Conservation (phyloP, 2,888 invertebrate genomes). For the Drosophila putrida region DNA sequence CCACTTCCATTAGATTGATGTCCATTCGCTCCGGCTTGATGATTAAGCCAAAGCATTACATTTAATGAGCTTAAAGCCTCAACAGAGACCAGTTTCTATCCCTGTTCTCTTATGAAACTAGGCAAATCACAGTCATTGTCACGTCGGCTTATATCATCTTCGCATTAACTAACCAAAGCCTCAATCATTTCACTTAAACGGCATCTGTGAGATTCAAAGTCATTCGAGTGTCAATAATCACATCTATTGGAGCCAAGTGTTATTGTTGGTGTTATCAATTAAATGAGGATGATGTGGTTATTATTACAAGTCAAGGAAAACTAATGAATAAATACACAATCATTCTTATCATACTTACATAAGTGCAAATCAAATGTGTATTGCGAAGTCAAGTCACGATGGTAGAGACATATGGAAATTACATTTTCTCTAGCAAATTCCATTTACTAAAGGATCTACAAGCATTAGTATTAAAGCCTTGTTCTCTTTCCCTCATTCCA, state of each 20-base stretch:
- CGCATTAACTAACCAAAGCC: slow-evolving; percentile 44
- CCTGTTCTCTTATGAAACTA: neutral
- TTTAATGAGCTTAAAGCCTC: slow-evolving; percentile 56
- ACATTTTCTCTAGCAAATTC: neutral
- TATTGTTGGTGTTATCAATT: slow-evolving; percentile 10
- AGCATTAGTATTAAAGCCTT: neutral
- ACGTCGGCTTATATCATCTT: slow-evolving; percentile 33
- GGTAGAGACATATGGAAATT: neutral
- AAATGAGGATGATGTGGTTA: slow-evolving; percentile 9
- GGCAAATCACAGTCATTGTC: slow-evolving; percentile 39
- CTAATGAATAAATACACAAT: neutral
- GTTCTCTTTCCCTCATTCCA: neutral
- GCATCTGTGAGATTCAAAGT: slow-evolving; percentile 3
- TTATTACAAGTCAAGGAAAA: neutral
- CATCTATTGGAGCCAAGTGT: neutral
- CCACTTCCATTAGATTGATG: slow-evolving; percentile 39
- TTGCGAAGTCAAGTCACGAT: neutral
- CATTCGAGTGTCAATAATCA: slow-evolving; percentile 21
- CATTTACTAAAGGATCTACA: neutral
- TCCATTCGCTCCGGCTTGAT: slow-evolving; percentile 19
- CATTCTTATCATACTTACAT: no score
- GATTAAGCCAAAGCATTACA: slow-evolving; percentile 35
- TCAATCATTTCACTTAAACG: slow-evolving; percentile 52
- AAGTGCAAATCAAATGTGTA: neutral
- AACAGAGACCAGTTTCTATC: neutral